Evolutionary conservation across 2,888 invertebrate genomes (phyloP), one percentile per base, ranked within the genome.

Genomic region (Marronus borbonicus): DNA sequence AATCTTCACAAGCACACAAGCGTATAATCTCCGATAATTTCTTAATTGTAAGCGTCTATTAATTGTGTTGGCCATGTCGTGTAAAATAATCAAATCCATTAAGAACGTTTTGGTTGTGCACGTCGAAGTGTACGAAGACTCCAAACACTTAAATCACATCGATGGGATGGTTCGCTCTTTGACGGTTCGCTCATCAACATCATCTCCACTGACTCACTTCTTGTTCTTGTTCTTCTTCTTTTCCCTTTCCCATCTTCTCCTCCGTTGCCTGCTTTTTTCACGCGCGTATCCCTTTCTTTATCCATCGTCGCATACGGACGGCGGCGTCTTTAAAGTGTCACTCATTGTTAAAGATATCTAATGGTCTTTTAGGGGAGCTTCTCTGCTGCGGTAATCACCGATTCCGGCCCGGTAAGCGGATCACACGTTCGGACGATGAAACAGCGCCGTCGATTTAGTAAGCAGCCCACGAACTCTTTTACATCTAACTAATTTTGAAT

Each of bases 271-370:
- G 52, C 50, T 17, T 36, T 49, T 49, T 39, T 58, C 44, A 52
- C 14, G 24, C 55, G 28, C 50, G 64, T 64, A 60, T 58, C 62
- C 68, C 17, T 70, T 77, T 77, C 69, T 77, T 70, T 64, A 77
- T 77, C 62, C 70, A 76, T 76, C 70, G 72, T 65, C 74, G 75
- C 68, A 68, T 44, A 44, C 58, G 52, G 78, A 64, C 81, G 81
- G 81, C 81, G 78, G 80, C 81, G 17, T 77, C 81, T 80, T 82
- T 82, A 79, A 80, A 69, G 80, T 81, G 82, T 82, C 82, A 82
- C 80, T 82, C 82, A 82, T 81, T 81, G 82, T 82, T 82, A 82
- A 80, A 72, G 80, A 79, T 79, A 76, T 76, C 76, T 79, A 79
- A 79, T 79, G 76, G 79, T 65, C 79, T 70, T 55, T 62, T 44